Base-by-base conservation (phyloP, 2,888 invertebrate species). In the Portevinia maculata region DNA sequence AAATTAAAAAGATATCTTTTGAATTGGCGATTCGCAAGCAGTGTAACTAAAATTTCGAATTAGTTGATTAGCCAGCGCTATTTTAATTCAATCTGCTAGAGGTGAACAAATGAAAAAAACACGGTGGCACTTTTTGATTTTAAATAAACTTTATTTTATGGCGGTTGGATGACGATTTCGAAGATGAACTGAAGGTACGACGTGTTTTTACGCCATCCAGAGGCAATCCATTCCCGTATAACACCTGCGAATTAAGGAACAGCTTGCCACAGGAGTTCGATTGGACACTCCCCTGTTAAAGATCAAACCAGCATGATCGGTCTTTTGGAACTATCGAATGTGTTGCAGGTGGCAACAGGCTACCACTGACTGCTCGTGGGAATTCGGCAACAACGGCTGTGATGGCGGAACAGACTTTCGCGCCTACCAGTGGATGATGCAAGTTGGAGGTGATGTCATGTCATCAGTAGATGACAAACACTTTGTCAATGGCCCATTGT, bases 351-450 rank as follows among this genome's bases (percentile, higher is more conserved):
- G 97, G 4, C 97, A 98, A 88, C 98, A 99, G 92, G 97, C 98
- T 19, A 92, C 98, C 64, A 94, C 99, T 71, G 98, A 99, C 92
- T 99, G 99, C 89, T 97, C 97, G 0, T 99, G 98, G 98, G 97
- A 97, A 89, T 97, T 93, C 90, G 98, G 98, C 24, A 98, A 98
- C 91, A 98, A 99, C 90, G 99, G 98, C 0, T 99, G 98, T 89
- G 98, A 99, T 89, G 99, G 98, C 1, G 98, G 98, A n/a, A 98
- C 98, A 91, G 98, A 98, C 90, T 98, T 95, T 91, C 93, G 98
- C 64, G 94, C 97, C 0, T 99, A 98, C 88, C 94, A 96, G 86
- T 99, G 97, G 96, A 97, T 98, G 90, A 93, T 96, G 93, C 95
- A 95, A 89, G 95, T 96, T 86, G 96, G 95, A 0, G 96, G 98